Conservation (phyloP, 1,140 invertebrate species). For the Drosophila oshimai region DNA sequence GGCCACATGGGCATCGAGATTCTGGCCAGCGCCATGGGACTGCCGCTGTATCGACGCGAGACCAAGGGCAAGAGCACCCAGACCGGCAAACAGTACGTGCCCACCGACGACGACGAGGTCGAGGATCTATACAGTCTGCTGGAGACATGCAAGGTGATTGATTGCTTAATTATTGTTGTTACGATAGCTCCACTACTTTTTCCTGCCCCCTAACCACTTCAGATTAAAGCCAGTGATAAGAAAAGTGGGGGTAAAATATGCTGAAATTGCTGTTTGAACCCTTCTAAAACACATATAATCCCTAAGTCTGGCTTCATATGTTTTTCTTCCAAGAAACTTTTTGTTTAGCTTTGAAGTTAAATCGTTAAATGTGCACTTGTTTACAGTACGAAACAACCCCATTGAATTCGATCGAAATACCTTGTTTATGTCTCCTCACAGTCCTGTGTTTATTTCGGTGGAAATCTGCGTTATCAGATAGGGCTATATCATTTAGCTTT, state of each 20-base stretch:
- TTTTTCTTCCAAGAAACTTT: too few species aligned
- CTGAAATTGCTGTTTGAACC: neutral
- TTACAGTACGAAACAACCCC: neutral
- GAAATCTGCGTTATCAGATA: neutral
- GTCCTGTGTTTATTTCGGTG: neutral
- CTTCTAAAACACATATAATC: too few species aligned
- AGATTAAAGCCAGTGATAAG: conserved; percentile 8
- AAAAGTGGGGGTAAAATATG: neutral
- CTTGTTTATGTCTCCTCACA: neutral
- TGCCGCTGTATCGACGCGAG: conserved; percentile 93
- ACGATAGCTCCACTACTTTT: neutral
- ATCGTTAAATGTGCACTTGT: neutral
- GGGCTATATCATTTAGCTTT: neutral
- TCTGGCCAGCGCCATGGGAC: conserved; percentile 95
- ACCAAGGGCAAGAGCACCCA: conserved; percentile 92
- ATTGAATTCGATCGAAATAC: neutral
- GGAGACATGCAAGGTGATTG: conserved; percentile 90
- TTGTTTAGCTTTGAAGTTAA: neutral
- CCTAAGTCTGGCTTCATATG: too few species aligned
- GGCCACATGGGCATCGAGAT: conserved; percentile 96
- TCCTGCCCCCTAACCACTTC: neutral
- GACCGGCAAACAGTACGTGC: conserved; percentile 92
- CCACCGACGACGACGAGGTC: conserved; percentile 97
- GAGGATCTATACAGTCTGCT: conserved; percentile 97
- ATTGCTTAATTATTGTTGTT: conserved; percentile 9